Conservation (phyloP, 1,140 invertebrate genomes). For the Steinernema khuongi region DNA sequence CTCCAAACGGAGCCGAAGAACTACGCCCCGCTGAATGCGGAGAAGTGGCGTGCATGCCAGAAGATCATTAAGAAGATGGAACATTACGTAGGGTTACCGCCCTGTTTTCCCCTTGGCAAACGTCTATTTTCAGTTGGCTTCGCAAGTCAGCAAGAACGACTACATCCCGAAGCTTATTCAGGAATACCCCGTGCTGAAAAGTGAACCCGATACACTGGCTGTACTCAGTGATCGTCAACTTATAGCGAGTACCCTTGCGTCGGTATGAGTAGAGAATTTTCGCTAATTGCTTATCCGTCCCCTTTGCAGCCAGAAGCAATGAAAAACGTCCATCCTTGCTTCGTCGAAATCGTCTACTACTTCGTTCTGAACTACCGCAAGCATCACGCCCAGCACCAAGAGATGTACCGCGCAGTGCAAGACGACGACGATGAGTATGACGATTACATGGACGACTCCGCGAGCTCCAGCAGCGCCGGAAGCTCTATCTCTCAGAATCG, state of each 20-base stretch:
- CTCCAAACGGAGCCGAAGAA: not conserved
- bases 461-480: no score
- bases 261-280: not conserved
- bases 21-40: not conserved
- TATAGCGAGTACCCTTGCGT: not conserved
- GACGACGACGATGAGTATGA: not conserved
- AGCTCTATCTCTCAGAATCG: no score
- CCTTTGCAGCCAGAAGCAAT: not conserved
- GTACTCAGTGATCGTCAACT: not conserved
- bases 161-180: not conserved
- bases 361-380: not conserved
- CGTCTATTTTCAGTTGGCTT: not conserved
- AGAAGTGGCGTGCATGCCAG: not conserved
- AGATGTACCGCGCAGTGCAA: no score
- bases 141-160: not conserved
- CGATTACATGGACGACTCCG: not conserved
- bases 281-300: not conserved
- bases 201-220: not conserved
- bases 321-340: not conserved
- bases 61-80: not conserved
- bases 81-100: not conserved
- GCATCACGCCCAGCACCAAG: not conserved
- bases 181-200: not conserved
- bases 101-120: not conserved
- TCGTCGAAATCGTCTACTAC: not conserved